These are phyloP conservation scores for Amphiprion ocellaris DNA, from an alignment of 2,113 vertebrate genomes.

Conservation along the genomic window DNA sequence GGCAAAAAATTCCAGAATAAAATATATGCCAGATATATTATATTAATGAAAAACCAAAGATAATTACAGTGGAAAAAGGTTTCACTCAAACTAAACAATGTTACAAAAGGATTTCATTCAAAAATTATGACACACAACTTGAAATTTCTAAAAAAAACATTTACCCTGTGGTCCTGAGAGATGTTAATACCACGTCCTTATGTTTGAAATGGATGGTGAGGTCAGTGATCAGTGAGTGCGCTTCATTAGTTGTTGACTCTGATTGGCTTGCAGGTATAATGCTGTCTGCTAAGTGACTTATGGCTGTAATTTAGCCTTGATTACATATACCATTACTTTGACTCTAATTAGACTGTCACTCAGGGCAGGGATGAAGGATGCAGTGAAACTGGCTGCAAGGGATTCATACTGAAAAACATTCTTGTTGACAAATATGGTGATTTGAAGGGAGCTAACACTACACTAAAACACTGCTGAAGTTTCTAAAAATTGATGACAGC, in stretches of 20 bases:
- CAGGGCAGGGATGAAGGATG: conserved; percentile 32
- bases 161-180: conserved; percentile 2
- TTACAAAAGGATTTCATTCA: too few species aligned
- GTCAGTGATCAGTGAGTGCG: conserved; percentile 33
- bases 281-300: conserved; percentile 68
- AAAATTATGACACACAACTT: too few species aligned
- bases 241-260: conserved; percentile 50
- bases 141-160: too few species aligned
- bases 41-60: too few species aligned
- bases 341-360: conserved; percentile 75
- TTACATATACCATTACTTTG: conserved; percentile 74
- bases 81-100: too few species aligned
- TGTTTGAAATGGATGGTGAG: conserved; percentile 49
- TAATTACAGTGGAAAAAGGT: too few species aligned
- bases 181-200: conserved; percentile 24
- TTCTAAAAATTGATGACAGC: background rate
- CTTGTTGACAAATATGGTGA: conserved; percentile 24
- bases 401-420: conserved; percentile 11
- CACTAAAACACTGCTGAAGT: conserved; percentile 1
- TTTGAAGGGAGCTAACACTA: background rate
- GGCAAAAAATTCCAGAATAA: too few species aligned
- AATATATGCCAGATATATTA: too few species aligned
- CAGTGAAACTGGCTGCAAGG: conserved; percentile 22
- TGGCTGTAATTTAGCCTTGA: conserved; percentile 75
- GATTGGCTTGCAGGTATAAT: conserved; percentile 56